Evolutionary conservation across 2,113 vertebrate genomes (phyloP).

Genomic region (Eubucco bourcierii): DNA sequence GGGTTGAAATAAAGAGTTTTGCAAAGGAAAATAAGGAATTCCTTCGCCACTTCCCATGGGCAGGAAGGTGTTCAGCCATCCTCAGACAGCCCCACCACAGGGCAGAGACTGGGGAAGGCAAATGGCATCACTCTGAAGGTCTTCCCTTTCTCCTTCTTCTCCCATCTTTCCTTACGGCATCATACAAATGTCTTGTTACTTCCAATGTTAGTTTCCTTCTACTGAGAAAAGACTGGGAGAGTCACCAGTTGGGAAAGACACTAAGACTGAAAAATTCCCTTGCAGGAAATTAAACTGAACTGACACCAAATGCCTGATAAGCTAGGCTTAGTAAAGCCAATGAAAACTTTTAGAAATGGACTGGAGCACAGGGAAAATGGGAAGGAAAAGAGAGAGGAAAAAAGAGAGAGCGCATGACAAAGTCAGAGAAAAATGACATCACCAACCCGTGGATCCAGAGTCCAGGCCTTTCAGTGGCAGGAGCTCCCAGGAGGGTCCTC

Average conservation of each 20-base stretch:
- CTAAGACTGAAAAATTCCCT: too few species aligned
- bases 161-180: neutral
- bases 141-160: neutral
- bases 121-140: accelerated
- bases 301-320: too few species aligned
- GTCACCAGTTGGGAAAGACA: neutral
- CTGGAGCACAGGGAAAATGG: too few species aligned
- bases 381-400: too few species aligned
- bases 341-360: too few species aligned
- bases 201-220: neutral
- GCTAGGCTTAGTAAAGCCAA: too few species aligned
- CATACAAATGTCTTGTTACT: neutral
- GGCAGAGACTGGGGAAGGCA: neutral
- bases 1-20: neutral
- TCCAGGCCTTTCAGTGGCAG: too few species aligned
- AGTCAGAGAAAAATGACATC: too few species aligned
- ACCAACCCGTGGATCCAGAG: too few species aligned
- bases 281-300: too few species aligned
- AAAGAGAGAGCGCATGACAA: too few species aligned
- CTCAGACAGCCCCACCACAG: neutral
- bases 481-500: too few species aligned
- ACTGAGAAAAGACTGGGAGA: neutral
- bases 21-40: neutral
- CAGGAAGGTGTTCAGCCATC: neutral
- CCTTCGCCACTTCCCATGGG: accelerated